Conservation (phyloP, 1,140 invertebrate genomes). For the Antheraea mylitta region DNA sequence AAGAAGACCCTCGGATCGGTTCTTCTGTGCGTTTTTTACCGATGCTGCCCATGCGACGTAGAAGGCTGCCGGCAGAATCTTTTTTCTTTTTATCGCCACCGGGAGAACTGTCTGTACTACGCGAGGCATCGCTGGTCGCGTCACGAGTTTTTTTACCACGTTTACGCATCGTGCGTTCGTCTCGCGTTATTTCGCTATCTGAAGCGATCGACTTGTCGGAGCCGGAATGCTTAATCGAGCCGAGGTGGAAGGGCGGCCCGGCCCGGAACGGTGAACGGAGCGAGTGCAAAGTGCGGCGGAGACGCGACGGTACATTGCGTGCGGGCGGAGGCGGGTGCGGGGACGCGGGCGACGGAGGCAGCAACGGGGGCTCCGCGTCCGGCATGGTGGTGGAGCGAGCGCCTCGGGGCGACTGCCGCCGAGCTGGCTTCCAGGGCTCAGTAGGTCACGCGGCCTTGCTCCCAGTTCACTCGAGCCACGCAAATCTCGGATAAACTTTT, state of each 20-base stretch:
- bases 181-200: conserved; percentile 61
- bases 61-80: conserved; percentile 38
- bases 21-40: conserved; percentile 46
- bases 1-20: conserved; percentile 15
- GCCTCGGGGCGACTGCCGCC: conserved; percentile 55
- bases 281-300: conserved; percentile 63
- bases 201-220: conserved; percentile 63
- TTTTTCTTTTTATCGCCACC: conserved; percentile 54
- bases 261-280: conserved; percentile 69
- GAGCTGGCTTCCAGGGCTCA: conserved; percentile 16
- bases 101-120: conserved; percentile 56
- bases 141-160: conserved; percentile 62
- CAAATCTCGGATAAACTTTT: conserved; percentile 53
- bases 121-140: conserved; percentile 48
- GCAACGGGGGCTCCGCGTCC: conserved; percentile 46
- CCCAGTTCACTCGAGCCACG: conserved; percentile 42
- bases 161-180: conserved; percentile 73
- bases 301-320: conserved; percentile 46
- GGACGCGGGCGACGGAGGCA: conserved; percentile 36
- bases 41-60: conserved; percentile 56
- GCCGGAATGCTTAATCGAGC: conserved; percentile 60
- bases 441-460: conserved; percentile 43
- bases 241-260: conserved; percentile 70
- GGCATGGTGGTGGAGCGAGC: conserved; percentile 52
- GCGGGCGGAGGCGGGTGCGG: conserved; percentile 27